Evolutionary conservation across 23 tunicate genomes (phyloP).

Genomic region (Botrylloides violaceus): DNA sequence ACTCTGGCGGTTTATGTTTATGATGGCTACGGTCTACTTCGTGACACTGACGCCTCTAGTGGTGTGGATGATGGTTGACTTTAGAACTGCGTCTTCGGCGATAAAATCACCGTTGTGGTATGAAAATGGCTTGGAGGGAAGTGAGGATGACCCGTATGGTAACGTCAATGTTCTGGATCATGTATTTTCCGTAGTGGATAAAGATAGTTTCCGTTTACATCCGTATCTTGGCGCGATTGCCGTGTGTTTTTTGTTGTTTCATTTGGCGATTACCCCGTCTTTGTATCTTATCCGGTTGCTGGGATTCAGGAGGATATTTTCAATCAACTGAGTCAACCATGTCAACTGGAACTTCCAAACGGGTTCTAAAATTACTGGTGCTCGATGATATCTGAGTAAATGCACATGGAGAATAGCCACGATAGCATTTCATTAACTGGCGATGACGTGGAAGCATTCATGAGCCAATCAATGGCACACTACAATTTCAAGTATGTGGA

Average conservation of each 20-base stretch:
- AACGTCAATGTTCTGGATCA: neutral
- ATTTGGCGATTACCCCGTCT: conserved; percentile 50
- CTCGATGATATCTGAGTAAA: too few relatives aligned
- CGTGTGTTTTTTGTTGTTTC: conserved; percentile 28
- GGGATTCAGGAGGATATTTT: conserved; percentile 42
- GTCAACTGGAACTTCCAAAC: too few relatives aligned
- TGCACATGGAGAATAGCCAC: too few relatives aligned
- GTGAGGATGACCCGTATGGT: neutral
- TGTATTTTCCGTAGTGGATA: neutral
- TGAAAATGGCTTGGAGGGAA: neutral
- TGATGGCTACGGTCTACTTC: conserved; percentile 41
- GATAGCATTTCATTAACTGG: too few relatives aligned
- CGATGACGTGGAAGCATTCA: too few relatives aligned
- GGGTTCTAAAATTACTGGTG: too few relatives aligned
- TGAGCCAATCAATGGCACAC: too few relatives aligned
- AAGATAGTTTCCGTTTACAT: neutral
- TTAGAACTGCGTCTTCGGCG: neutral
- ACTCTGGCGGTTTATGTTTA: conserved; percentile 84
- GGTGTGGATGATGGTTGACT: conserved; percentile 35
- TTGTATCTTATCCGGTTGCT: conserved; percentile 61
- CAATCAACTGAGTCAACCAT: conserved; percentile 1
- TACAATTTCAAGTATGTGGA: too few relatives aligned
- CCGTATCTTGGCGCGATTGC: conserved; percentile 19
- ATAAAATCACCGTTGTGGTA: conserved; percentile 5
- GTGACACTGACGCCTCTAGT: conserved; percentile 35